Evolutionary conservation across 92 coral and sea anemone genomes (phyloP).

Genomic region (Epizoanthus ramosus): DNA sequence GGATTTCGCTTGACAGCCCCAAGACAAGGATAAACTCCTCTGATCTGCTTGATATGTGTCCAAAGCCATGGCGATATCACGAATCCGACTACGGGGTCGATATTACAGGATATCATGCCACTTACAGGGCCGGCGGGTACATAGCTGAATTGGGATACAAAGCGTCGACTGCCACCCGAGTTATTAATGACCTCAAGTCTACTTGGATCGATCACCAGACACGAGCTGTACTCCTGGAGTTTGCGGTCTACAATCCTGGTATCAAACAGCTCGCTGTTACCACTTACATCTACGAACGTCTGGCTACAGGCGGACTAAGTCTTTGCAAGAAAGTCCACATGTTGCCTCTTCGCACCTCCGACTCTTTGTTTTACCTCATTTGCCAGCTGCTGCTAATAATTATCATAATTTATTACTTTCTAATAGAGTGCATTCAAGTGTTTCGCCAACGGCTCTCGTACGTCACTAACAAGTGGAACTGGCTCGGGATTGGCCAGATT

Average conservation of each 20-base stretch:
- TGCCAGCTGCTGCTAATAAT: conserved; percentile 6
- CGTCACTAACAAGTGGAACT: not conserved
- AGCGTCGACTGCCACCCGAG: not conserved
- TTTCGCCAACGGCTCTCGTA: not conserved
- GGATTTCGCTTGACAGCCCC: not conserved
- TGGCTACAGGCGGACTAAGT: not conserved
- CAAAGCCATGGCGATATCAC: not conserved
- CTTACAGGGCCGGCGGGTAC: conserved; percentile 1
- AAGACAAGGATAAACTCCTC: not conserved
- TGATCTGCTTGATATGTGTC: not conserved
- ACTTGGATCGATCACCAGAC: not conserved
- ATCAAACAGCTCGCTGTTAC: not conserved
- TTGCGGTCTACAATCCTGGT: not conserved
- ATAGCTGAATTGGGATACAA: not conserved
- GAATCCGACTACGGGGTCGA: not conserved
- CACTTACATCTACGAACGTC: not conserved
- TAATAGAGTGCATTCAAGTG: not conserved
- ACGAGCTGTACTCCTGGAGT: conserved; percentile 1
- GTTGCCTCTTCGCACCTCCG: not conserved
- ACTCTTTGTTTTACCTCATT: not conserved
- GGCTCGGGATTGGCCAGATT: not conserved
- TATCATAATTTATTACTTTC: not conserved
- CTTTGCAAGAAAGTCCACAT: not conserved
- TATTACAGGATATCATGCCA: not conserved
- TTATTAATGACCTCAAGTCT: not conserved